These are phyloP conservation scores for Leptosomus discolor DNA, from an alignment of 2,113 vertebrate genomes.

Conservation along the genomic window DNA sequence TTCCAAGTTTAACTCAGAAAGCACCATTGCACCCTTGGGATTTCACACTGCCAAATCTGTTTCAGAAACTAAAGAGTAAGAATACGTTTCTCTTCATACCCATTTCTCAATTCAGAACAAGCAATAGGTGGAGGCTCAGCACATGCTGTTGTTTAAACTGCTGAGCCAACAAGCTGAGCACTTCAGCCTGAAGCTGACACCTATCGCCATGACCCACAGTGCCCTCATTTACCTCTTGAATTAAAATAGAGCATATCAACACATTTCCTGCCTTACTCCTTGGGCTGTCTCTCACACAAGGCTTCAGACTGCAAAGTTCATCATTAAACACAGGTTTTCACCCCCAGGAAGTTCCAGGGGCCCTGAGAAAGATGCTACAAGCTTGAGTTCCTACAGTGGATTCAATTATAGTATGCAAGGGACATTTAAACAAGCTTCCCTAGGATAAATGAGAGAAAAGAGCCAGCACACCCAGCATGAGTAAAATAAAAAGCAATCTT, in stretches of 20 bases:
- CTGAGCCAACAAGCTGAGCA: neutral
- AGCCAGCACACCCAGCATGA: slow-evolving; percentile 15
- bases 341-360: slow-evolving; percentile 28
- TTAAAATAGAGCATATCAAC: neutral
- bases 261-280: neutral
- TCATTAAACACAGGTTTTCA: slow-evolving; percentile 33
- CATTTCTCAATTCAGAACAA: neutral
- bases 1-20: neutral
- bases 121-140: neutral
- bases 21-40: neutral
- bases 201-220: neutral
- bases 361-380: slow-evolving; percentile 18
- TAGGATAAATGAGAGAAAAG: slow-evolving; percentile 26
- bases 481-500: slow-evolving; percentile 29
- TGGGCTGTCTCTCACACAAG: neutral
- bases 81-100: neutral
- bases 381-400: neutral
- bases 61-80: neutral
- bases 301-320: neutral
- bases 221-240: slow-evolving; percentile 2
- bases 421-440: slow-evolving; percentile 15
- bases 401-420: slow-evolving; percentile 9
- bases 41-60: neutral
- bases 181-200: neutral
- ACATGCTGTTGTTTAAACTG: neutral